Evolutionary conservation across 2,888 invertebrate species (phyloP).

Genomic region (Galerucella nymphaeae): DNA sequence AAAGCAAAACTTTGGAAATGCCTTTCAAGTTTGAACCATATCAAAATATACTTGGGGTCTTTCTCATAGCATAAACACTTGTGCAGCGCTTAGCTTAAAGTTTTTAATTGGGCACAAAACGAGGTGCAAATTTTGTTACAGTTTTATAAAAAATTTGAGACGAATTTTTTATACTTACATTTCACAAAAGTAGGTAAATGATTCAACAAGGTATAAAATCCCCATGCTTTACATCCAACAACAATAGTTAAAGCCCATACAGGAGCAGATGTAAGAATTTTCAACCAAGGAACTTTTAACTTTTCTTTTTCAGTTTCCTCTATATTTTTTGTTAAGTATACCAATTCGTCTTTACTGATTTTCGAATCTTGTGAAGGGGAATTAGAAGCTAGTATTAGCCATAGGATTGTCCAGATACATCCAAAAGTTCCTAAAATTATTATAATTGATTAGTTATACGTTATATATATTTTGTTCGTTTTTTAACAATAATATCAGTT

Average conservation of each 20-base stretch:
- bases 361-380: constrained; percentile 79
- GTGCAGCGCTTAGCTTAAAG: too few species aligned
- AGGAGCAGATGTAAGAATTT: constrained; percentile 78
- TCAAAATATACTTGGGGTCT: too few species aligned
- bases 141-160: too few species aligned
- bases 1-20: too few species aligned
- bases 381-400: constrained; percentile 78
- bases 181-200: constrained; percentile 43
- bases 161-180: constrained; percentile 20
- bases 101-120: too few species aligned
- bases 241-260: constrained; percentile 87
- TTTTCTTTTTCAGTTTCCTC: constrained; percentile 60
- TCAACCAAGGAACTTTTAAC: constrained; percentile 79
- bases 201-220: constrained; percentile 80
- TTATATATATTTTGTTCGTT: too few species aligned
- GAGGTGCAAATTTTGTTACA: too few species aligned
- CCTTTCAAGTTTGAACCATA: too few species aligned
- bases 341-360: constrained; percentile 77
- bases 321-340: constrained; percentile 74
- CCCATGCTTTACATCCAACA: constrained; percentile 91
- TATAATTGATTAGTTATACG: not conserved
- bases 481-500: too few species aligned
- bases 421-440: constrained; percentile 70
- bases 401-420: constrained; percentile 77
- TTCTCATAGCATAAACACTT: too few species aligned